Conservation (phyloP, 2,113 vertebrate genomes). For the Lampris incognitus region DNA sequence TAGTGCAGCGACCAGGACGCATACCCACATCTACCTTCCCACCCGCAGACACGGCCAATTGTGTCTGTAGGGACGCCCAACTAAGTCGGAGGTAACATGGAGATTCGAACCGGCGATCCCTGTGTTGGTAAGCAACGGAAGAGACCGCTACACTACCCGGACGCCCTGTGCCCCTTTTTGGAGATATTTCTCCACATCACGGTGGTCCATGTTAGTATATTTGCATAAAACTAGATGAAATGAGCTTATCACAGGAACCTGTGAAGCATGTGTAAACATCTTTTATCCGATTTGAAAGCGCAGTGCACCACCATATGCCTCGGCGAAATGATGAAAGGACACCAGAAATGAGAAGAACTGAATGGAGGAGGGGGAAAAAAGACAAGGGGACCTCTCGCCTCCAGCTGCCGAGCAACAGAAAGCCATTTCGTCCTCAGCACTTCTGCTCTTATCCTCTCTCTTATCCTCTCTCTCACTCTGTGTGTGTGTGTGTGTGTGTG, state of each 20-base stretch:
- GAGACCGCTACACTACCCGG: no score
- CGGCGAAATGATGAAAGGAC: slow-evolving; percentile 56
- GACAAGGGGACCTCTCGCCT: slow-evolving; percentile 68
- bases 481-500: slow-evolving; percentile 21
- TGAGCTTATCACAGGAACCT: slow-evolving; percentile 36
- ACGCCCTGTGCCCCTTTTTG: no score
- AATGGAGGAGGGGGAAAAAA: slow-evolving; percentile 8
- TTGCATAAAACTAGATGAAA: slow-evolving; percentile 51
- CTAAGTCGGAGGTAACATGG: no score
- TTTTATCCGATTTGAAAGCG: slow-evolving; percentile 56
- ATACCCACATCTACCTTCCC: no score
- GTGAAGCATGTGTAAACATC: slow-evolving; percentile 57
- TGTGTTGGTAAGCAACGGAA: no score
- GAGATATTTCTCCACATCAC: neutral
- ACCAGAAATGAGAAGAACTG: slow-evolving; percentile 39
- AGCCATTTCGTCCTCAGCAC: slow-evolving; percentile 64
- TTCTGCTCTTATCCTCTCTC: slow-evolving; percentile 29
- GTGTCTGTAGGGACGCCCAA: no score
- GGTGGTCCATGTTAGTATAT: slow-evolving; percentile 47
- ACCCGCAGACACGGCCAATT: no score
- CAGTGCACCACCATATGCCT: slow-evolving; percentile 15
- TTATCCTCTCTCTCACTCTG: neutral
- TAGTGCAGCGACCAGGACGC: no score
- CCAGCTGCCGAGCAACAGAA: slow-evolving; percentile 50
- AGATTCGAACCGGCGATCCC: no score